phyloP scores from a whole-genome alignment of 1,140 invertebrate genomes.

The Thaumetopoea pityocampa region DNA sequence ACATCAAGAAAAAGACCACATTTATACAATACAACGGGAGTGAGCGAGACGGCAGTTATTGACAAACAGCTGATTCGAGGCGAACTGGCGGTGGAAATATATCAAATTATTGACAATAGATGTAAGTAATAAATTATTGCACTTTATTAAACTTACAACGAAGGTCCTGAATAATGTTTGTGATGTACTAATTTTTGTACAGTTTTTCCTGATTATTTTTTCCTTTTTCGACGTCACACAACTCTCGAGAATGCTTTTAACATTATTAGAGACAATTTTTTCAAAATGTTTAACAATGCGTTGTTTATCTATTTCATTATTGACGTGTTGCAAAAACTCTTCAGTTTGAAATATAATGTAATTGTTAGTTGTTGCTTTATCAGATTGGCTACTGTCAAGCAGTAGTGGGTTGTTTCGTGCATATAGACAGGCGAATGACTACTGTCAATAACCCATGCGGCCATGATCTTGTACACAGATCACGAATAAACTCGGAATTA shows the following conservation, averaged over 20 bases:
- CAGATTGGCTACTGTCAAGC: conserved; percentile 41
- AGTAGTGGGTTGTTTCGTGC: no score
- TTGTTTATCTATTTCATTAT: conserved; percentile 13
- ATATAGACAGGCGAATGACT: no score
- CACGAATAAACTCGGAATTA: no score
- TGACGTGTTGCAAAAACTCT: conserved; percentile 17
- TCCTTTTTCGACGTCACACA: conserved; percentile 33
- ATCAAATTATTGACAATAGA: conserved; percentile 7
- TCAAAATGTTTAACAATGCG: conserved; percentile 1
- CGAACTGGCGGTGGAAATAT: conserved; percentile 8
- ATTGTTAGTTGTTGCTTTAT: conserved; percentile 35
- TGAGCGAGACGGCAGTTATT: conserved; percentile 56
- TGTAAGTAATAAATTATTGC: background rate
- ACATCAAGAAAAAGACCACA: conserved; percentile 52
- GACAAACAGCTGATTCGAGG: conserved; percentile 69
- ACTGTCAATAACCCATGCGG: conserved; percentile 56
- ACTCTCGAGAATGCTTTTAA: conserved; percentile 17
- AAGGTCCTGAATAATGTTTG: conserved; percentile 25
- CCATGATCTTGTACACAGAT: conserved; percentile 42
- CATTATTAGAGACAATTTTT: conserved; percentile 7
- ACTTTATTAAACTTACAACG: conserved; percentile 30
- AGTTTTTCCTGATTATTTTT: conserved; percentile 26
- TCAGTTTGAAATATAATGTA: conserved; percentile 21
- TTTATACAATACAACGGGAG: conserved; percentile 33
- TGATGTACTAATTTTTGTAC: no score